Evolutionary conservation across 2,113 vertebrate species (phyloP).

Genomic region (Ophthalmolycus amberensis): DNA sequence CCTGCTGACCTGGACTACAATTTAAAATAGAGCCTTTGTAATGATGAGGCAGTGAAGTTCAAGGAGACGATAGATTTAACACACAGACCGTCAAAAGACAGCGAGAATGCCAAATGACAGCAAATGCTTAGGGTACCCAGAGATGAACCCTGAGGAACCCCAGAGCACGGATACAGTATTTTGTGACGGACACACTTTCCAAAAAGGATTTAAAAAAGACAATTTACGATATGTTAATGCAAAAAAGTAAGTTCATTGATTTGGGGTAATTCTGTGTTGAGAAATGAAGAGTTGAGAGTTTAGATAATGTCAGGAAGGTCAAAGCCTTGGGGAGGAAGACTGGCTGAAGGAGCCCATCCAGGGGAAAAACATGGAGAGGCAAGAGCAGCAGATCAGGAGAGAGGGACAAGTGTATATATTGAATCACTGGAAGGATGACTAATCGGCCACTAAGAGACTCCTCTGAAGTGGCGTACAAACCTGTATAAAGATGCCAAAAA

Average conservation of each 20-base stretch:
- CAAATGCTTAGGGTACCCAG: not conserved
- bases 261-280: not conserved
- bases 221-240: not conserved
- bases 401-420: constrained; percentile 49
- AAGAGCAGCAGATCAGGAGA: constrained; percentile 36
- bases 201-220: not conserved
- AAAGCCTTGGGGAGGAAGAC: constrained; percentile 48
- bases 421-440: constrained; percentile 56
- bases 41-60: not conserved
- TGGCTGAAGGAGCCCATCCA: constrained; percentile 49
- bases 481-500: constrained; percentile 8
- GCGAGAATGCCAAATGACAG: not conserved
- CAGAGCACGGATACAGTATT: not conserved
- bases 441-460: constrained; percentile 45
- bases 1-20: not conserved
- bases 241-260: not conserved
- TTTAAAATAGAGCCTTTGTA: not conserved
- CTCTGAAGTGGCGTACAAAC: constrained; percentile 41
- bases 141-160: constrained; percentile 15
- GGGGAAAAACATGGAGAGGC: constrained; percentile 32
- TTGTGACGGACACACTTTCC: not conserved
- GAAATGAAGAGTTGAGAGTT: constrained; percentile 19
- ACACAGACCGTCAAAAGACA: not conserved
- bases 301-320: constrained; percentile 37
- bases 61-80: not conserved